These are phyloP conservation scores for Callionymus lyra DNA, from an alignment of 2,113 vertebrate genomes.

Conservation along the genomic window DNA sequence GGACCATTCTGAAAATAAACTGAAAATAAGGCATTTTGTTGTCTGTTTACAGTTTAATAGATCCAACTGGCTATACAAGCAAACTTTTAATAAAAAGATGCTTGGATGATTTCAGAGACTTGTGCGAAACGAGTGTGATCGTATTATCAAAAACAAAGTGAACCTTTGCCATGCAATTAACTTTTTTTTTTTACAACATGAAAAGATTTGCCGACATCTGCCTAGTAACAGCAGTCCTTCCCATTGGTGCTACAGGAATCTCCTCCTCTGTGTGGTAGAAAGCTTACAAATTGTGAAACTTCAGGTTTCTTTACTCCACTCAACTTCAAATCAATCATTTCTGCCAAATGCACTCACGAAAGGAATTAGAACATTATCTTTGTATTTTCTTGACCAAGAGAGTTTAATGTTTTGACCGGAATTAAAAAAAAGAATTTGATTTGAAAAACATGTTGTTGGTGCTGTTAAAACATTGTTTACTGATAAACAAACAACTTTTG, in stretches of 20 bases:
- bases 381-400: too few species aligned
- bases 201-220: constrained; percentile 70
- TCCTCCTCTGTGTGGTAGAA: constrained; percentile 56
- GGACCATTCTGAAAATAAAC: too few species aligned
- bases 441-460: too few species aligned
- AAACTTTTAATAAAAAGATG: neutral
- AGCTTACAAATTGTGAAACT: too few species aligned
- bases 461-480: too few species aligned
- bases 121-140: constrained; percentile 10
- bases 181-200: constrained; percentile 38
- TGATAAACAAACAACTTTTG: too few species aligned
- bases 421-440: too few species aligned
- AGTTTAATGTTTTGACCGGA: too few species aligned
- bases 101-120: constrained; percentile 1
- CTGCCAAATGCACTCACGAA: too few species aligned
- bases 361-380: too few species aligned
- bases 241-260: constrained; percentile 75
- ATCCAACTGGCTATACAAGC: too few species aligned
- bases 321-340: neutral
- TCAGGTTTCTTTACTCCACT: constrained; percentile 15
- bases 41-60: constrained; percentile 4
- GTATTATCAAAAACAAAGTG: constrained; percentile 25
- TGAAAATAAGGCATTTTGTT: too few species aligned
- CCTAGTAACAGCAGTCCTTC: constrained; percentile 81
- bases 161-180: constrained; percentile 29